Conservation (phyloP, 2,113 vertebrate species). For the Leucoraja erinaceus region DNA sequence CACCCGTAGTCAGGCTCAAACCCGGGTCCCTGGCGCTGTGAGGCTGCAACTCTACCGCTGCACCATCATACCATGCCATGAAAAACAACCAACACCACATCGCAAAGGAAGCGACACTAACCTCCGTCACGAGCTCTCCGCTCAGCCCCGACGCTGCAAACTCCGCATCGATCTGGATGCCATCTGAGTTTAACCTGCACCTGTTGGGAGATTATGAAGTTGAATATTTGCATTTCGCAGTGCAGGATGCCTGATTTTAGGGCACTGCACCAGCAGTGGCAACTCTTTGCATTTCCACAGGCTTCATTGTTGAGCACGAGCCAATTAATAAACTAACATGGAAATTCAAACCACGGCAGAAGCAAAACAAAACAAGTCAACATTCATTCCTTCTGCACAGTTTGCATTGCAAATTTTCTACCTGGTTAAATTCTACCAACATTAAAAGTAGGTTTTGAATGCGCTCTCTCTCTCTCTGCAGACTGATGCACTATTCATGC, state of each 20-base stretch:
- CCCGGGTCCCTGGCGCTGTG: too few species aligned
- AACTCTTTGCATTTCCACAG: not conserved
- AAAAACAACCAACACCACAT: too few species aligned
- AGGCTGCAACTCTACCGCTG: too few species aligned
- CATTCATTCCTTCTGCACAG: not conserved
- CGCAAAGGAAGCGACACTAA: slow-evolving; percentile 52
- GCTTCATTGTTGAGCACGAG: not conserved
- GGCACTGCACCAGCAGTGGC: not conserved
- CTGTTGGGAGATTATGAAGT: slow-evolving; percentile 48
- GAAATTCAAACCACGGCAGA: not conserved
- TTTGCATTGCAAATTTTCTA: slow-evolving; percentile 23
- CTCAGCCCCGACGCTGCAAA: slow-evolving; percentile 49
- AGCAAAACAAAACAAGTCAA: too few species aligned
- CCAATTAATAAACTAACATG: not conserved
- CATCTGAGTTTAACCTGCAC: slow-evolving; percentile 45
- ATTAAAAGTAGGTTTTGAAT: not conserved
- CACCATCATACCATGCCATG: too few species aligned
- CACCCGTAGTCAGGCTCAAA: too few species aligned
- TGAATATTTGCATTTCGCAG: slow-evolving; percentile 7
- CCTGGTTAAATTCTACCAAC: not conserved
- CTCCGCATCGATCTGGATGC: slow-evolving; percentile 42
- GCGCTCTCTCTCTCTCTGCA: too few species aligned
- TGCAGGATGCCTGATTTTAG: not conserved
- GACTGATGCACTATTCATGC: too few species aligned
- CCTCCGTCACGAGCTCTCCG: slow-evolving; percentile 51